phyloP scores from a whole-genome alignment of 2,113 vertebrate species.

The Ammodytes marinus region DNA sequence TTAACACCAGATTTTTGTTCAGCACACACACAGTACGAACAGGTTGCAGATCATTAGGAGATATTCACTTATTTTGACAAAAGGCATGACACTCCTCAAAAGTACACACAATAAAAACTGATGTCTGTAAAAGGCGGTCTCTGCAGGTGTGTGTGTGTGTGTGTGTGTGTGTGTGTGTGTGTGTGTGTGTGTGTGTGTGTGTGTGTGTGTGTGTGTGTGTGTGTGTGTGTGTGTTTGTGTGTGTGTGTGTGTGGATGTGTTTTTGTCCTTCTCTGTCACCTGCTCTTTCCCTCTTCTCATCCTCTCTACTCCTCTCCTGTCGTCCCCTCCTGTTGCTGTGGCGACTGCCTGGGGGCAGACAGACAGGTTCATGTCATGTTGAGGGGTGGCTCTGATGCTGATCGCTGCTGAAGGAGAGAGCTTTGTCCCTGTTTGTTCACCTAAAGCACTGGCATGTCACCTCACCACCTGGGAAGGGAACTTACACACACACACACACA shows the following conservation, averaged over 20 bases:
- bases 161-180: too few relatives aligned
- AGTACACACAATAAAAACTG: not conserved
- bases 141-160: too few relatives aligned
- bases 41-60: too few relatives aligned
- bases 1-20: too few relatives aligned
- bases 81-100: not conserved
- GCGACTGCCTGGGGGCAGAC: conserved; percentile 71
- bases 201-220: too few relatives aligned
- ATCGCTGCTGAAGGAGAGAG: conserved; percentile 68
- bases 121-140: not conserved
- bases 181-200: too few relatives aligned
- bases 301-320: conserved; percentile 48
- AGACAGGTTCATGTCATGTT: conserved; percentile 64
- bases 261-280: conserved; percentile 28
- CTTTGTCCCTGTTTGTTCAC: conserved; percentile 79
- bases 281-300: conserved; percentile 31
- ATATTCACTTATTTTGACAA: too few relatives aligned
- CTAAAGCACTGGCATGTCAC: conserved; percentile 61
- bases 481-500: not conserved
- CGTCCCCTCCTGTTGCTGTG: conserved; percentile 43
- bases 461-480: conserved; percentile 48
- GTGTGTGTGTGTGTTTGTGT: too few relatives aligned
- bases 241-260: too few relatives aligned
- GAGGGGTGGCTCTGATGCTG: conserved; percentile 66
- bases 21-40: too few relatives aligned